Conservation (phyloP, 2,113 vertebrate species). For the Hydrochoerus hydrochaeris region DNA sequence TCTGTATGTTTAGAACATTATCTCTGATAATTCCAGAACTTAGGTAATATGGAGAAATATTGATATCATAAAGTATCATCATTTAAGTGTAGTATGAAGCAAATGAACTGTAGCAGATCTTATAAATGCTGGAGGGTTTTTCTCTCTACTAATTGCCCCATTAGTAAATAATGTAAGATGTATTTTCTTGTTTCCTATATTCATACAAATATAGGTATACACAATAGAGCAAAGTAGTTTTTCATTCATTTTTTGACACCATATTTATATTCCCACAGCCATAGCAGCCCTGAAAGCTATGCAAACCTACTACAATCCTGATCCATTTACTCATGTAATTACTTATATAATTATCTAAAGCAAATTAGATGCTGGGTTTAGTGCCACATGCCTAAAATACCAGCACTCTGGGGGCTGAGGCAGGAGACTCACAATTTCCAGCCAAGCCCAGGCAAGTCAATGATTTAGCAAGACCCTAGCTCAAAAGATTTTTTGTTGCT, state of each 20-base stretch:
- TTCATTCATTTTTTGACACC: not conserved
- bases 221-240: not conserved
- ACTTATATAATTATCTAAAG: not conserved
- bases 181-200: constrained; percentile 64
- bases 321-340: not conserved
- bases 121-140: not conserved
- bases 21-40: not conserved
- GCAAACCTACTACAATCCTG: not conserved
- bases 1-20: not conserved
- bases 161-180: constrained; percentile 46
- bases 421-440: not conserved
- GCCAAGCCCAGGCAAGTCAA: not conserved
- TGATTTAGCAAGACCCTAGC: not conserved
- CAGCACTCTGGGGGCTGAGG: not conserved
- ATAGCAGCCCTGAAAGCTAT: not conserved
- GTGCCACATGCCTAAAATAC: not conserved
- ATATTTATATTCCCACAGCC: not conserved
- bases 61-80: not conserved
- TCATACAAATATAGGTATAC: constrained; percentile 9
- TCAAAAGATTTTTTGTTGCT: not conserved
- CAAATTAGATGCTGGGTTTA: not conserved
- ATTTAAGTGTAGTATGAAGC: not conserved
- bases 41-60: not conserved
- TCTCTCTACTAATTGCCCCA: constrained; percentile 12
- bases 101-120: not conserved